Base-by-base conservation (phyloP, 2,888 invertebrate genomes). In the Himalopsyche tibetana region DNA sequence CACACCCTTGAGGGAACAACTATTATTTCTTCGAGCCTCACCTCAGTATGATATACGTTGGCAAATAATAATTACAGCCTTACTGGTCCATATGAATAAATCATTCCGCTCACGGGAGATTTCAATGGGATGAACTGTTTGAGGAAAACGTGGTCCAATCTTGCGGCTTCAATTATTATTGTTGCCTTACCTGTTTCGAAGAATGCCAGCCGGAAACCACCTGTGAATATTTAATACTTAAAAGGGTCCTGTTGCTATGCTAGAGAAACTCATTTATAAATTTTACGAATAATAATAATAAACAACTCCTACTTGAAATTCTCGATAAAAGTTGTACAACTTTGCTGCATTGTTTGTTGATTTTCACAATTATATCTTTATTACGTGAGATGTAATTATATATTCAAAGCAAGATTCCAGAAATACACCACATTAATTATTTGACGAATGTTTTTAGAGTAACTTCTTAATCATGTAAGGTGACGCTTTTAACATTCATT, bases 181-280 rank as follows among this genome's bases (percentile, higher is more conserved):
- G 74, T 74, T 74, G 74, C 74, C 74, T 74, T 74, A 74, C 74
- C 74, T 74, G 74, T 38, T 74, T 74, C 74, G 74, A 74, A 74
- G 87, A 87, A 87, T 87, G 87, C 63, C 80, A 80, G 81, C 86
- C 87, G 87, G 87, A 87, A 87, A 87, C 84, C 84, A 74, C 74
- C 74, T 36, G 74, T 74, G 74, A 74, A 74, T 74, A 74, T 74
- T 74, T 74, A 36, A 74, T 74, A 38, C 38, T 36, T 15, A 36
- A 74, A 9, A 36, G 74, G 38, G 74, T 36, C 74, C 74, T 74
- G 74, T 74, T 74, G 74, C 74, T 74, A 74, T 74, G 74, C 74
- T 74, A 28, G 74, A 74, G 28, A 74, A 28, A 12, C 74, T 74
- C 74, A 36, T 74, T 74, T 74, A 74, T 36, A 15, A 9, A 38